Evolutionary conservation across 2,888 invertebrate genomes (phyloP), one percentile per base, ranked within the genome.

Genomic region (Leptarthrus brevirostris): DNA sequence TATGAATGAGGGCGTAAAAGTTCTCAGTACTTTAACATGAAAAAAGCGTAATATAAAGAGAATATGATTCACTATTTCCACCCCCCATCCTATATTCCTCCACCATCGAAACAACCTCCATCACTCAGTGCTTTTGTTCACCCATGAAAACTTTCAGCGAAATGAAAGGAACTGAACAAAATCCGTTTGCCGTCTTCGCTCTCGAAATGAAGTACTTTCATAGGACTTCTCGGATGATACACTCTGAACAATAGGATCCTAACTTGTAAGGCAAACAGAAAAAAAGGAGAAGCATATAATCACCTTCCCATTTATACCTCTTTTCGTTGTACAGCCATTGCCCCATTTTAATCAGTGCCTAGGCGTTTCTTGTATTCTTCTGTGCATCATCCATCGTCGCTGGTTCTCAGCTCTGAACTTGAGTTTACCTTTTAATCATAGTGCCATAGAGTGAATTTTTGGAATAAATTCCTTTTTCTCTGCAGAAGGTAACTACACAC

Each of bases 251-350:
- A 69, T 64, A 44, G 52, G 69, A 24, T 16, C 14, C 69, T 49
- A 49, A 69, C 52, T 69, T 52, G 69, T 52, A 36, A 64, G 52
- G 69, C 52, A 69, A 69, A 69, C 69, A 69, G 8, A 30, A 69
- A 52, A 52, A 69, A 49, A 69, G 8, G 8, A 69, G 34, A 52
- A 52, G 69, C 34, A 49, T 52, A 52, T 52, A 69, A 69, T 69
- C 69, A 52, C 34, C 69, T 52, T 69, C 18, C 22, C 49, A 18
- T 52, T 34, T 52, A 30, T 30, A 30, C 30, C 30, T 30, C 30
- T 30, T 30, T n/a, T 8, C 30, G 8, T 8, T 5, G 30, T 10
- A 36, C 14, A 52, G 69, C 52, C 20, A 34, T 26, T 69, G 69
- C 30, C 69, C 34, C 52, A 52, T 69, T 69, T 69, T 69, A 69